Base-by-base conservation (phyloP, 92 coral and sea anemone species). In the Epizoanthus illoricatus region DNA sequence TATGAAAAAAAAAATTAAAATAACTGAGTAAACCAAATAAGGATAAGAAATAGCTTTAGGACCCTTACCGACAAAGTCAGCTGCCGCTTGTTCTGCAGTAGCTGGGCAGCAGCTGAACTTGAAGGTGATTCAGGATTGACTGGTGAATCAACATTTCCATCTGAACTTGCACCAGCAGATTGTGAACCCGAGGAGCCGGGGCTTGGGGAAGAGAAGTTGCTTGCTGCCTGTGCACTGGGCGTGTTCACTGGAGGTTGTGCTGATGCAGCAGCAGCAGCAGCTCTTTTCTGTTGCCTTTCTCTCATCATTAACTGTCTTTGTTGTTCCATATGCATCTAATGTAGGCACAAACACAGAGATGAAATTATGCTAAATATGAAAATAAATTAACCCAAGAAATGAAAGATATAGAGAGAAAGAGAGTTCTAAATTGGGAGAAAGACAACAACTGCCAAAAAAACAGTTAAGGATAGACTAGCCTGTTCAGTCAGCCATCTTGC, bases 311-410 rank as follows among this genome's bases (percentile, higher is more conserved):
- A 69, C 75, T 94, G 91, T 33, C 99, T 88, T 76, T 96, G 96
- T 76, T 94, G 90, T 71, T 96, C 99, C 78, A 96, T 90, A 36
- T 92, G 95, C 95, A 92, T 89, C 95, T 92, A 63, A 61, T n/a
- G 16, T 28, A 28, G 36, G 36, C 36, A 28, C 36, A 55, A 75
- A 18, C 21, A 76, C 6, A 49, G 39, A 6, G 5, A 18, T 47
- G 62, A 62, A 20, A 65, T 24, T 61, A 10, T 28, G 36, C 0
- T 39, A 28, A 10, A 16, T 65, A 17, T n/a, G 21, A 60, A 60
- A 60, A 13, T 20, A 60, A 60, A 5, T 60, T 13, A 20, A 16
- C 1, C 6, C 23, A 45, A 39, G 7, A 42, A 21, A 16, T 6
- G 21, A 19, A 33, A 6, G 56, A 45, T 15, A 57, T 41, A 17